Conservation (phyloP, 92 coral and sea anemone genomes). For the Palythoa caribaeorum region DNA sequence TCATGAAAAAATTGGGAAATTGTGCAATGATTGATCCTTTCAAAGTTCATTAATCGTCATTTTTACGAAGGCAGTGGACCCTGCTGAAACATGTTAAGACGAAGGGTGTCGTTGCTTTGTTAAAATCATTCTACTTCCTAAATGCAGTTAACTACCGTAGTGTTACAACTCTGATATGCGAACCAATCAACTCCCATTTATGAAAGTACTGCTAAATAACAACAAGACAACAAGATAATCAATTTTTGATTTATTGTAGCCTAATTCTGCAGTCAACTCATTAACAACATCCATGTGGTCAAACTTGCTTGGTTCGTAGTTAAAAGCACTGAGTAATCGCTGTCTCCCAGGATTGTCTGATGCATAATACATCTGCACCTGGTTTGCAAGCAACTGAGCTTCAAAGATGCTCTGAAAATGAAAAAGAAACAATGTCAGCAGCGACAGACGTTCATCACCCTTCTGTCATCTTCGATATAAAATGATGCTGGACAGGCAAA, state of each 20-base stretch:
- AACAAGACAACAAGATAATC: not conserved
- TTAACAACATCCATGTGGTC: conserved; percentile 56
- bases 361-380: conserved; percentile 91
- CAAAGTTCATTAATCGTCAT: too few relatives aligned
- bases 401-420: conserved; percentile 80
- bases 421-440: not conserved
- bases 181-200: not conserved
- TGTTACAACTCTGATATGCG: too few relatives aligned
- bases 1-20: too few relatives aligned
- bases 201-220: not conserved
- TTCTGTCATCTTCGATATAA: too few relatives aligned
- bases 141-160: too few relatives aligned
- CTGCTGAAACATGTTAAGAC: too few relatives aligned
- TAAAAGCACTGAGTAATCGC: conserved; percentile 72
- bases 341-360: conserved; percentile 69
- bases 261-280: conserved; percentile 15
- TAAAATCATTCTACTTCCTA: too few relatives aligned
- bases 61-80: too few relatives aligned
- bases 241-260: conserved; percentile 8
- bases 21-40: too few relatives aligned
- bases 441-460: not conserved
- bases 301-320: conserved; percentile 87
- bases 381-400: conserved; percentile 92
- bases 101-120: too few relatives aligned
- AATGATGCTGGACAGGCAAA: too few relatives aligned